A percentile compares a stretch with the other conserved stretches of the same genome.
phyloP scores from a whole-genome alignment of 2,797 vertebrate genomes.

The Xiphorhynchus erythropygius region DNA sequence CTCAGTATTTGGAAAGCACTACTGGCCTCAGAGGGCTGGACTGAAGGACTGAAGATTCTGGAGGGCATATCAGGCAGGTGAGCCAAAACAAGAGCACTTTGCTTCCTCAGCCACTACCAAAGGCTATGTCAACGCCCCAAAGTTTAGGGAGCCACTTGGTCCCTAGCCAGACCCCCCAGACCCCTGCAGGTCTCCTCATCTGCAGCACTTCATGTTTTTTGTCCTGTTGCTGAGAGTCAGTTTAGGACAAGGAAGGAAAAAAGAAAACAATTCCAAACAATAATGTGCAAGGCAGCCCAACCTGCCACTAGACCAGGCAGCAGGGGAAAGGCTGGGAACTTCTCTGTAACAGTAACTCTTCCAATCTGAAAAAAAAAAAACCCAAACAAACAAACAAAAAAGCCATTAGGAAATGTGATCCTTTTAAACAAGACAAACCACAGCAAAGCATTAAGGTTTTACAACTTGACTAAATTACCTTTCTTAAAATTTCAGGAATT shows the following conservation, averaged over 20 bases:
- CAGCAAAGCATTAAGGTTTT: not conserved
- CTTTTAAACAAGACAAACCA: not conserved
- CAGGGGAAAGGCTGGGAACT: not conserved
- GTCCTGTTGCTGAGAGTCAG: not conserved
- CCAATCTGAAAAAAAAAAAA: not conserved
- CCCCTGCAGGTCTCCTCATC: conserved; percentile 21
- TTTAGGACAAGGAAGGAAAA: not conserved
- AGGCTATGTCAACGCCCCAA: not conserved
- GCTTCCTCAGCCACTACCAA: not conserved
- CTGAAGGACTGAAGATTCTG: not conserved
- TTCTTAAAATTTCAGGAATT: conserved; percentile 75
- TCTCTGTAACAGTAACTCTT: not conserved
- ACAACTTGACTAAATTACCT: conserved; percentile 54
- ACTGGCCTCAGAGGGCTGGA: not conserved
- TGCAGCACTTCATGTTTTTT: not conserved
- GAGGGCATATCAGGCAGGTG: not conserved
- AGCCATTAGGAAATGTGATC: not conserved
- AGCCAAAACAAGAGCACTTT: not conserved
- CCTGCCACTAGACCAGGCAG: not conserved
- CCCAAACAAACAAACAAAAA: not conserved
- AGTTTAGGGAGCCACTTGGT: not conserved
- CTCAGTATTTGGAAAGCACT: not conserved
- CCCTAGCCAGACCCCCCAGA: not conserved
- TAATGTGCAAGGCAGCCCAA: not conserved
- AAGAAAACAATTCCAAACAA: not conserved